Base-by-base conservation (phyloP, 1,140 invertebrate genomes). In the Metaphire vulgaris region DNA sequence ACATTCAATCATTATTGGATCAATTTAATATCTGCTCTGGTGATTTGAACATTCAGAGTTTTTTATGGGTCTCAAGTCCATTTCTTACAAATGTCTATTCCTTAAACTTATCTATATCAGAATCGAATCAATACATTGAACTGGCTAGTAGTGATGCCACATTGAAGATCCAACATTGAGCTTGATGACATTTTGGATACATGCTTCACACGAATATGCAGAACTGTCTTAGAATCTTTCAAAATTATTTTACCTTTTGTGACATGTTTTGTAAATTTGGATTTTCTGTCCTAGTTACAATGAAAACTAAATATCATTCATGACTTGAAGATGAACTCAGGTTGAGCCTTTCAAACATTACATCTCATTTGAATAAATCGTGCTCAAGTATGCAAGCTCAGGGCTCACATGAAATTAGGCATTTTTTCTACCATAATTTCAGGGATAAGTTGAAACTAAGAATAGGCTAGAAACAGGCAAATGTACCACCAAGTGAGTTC, bases 41-140 rank as follows among this genome's bases (percentile, higher is more conserved):
- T 65, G 56, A 65, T 65, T 65, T 65, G 56, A 65, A 65, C 56
- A 26, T 65, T 65, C 14, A 65, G 56, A 65, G 56, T 65, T 65
- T 65, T 65, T 65, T 26, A 65, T 65, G 56, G 56, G 56, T 65
- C 26, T 65, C 56, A 14, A 26, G 56, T 65, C 14, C 56, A 26
- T 65, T 65, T 65, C 56, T 65, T 65, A 26, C 56, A 65, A 14
- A 65, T 26, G 26, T 65, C 26, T 14, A 65, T 65, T 14, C 56
- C 14, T 65, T 65, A 65, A 65, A 65, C 26, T 65, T 65, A 65
- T 26, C 56, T 65, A 65, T 26, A 65, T 65, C 56, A 26, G 26
- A 65, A 65, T 65, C 26, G 26, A 65, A 65, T 26, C 56, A 65
- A 65, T 65, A 15, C 56, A 65, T 65, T 65, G 56, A 65, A 65